These are phyloP conservation scores for Coenonympha glycerion DNA, from an alignment of 2,888 invertebrate species.

Conservation along the genomic window DNA sequence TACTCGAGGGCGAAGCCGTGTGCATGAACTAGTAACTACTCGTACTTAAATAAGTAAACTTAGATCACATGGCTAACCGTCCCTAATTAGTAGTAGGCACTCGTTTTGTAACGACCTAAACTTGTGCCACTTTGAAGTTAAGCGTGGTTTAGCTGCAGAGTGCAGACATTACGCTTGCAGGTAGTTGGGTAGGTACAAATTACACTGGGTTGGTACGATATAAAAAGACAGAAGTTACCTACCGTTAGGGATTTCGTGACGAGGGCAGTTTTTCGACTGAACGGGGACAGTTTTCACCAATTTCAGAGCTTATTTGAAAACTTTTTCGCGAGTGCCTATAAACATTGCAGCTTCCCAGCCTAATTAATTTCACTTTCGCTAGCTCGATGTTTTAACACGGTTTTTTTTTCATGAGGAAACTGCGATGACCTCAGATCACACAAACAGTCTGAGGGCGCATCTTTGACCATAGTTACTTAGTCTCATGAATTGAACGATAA, in stretches of 20 bases:
- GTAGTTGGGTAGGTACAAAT: too few species aligned
- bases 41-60: slow-evolving; percentile 2
- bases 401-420: too few species aligned
- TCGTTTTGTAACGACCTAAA: background rate
- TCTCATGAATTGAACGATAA: too few species aligned
- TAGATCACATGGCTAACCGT: slow-evolving; percentile 1
- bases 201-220: too few species aligned
- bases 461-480: too few species aligned
- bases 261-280: background rate
- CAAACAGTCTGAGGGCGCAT: too few species aligned
- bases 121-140: slow-evolving; percentile 2
- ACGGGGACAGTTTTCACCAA: background rate
- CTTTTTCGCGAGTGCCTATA: background rate
- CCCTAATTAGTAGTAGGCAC: slow-evolving; percentile 9
- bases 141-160: background rate
- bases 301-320: background rate
- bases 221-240: too few species aligned
- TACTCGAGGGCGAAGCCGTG: background rate
- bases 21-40: background rate
- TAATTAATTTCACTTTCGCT: background rate
- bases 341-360: background rate
- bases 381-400: background rate
- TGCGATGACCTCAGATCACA: too few species aligned
- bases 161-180: background rate
- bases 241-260: background rate